These are phyloP conservation scores for Buphagus erythrorhynchus DNA, from an alignment of 2,797 vertebrate species.

Conservation along the genomic window DNA sequence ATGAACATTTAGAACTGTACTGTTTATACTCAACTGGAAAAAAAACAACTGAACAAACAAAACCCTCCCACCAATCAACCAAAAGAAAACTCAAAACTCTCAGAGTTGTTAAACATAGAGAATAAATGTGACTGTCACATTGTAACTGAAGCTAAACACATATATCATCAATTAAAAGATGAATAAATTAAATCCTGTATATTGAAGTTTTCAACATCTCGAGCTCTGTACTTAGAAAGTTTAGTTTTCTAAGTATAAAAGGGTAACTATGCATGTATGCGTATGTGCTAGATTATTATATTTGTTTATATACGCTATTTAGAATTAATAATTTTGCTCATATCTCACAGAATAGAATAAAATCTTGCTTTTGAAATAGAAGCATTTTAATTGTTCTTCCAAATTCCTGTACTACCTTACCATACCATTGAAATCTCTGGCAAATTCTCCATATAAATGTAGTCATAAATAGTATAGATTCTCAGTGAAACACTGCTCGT, in stretches of 20 bases:
- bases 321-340: not conserved
- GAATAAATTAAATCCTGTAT: not conserved
- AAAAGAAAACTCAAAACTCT: not conserved
- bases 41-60: not conserved
- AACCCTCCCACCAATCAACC: rapidly evolving
- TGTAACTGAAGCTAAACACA: not conserved
- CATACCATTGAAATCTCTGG: not conserved
- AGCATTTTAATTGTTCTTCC: not conserved
- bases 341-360: not conserved
- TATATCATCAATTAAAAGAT: not conserved
- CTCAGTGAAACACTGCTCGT: not conserved
- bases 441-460: not conserved
- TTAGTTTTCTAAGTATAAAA: not conserved
- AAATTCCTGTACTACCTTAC: not conserved
- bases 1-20: not conserved
- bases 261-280: not conserved
- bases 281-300: rapidly evolving
- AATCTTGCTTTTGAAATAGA: not conserved
- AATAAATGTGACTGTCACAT: not conserved
- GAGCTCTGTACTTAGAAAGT: not conserved
- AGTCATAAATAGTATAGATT: not conserved
- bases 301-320: not conserved
- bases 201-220: not conserved
- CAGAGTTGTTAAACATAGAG: not conserved
- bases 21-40: rapidly evolving